Evolutionary conservation across 2,113 vertebrate species (phyloP), one percentile per base, ranked within the genome.

Genomic region (Scatophagus argus): DNA sequence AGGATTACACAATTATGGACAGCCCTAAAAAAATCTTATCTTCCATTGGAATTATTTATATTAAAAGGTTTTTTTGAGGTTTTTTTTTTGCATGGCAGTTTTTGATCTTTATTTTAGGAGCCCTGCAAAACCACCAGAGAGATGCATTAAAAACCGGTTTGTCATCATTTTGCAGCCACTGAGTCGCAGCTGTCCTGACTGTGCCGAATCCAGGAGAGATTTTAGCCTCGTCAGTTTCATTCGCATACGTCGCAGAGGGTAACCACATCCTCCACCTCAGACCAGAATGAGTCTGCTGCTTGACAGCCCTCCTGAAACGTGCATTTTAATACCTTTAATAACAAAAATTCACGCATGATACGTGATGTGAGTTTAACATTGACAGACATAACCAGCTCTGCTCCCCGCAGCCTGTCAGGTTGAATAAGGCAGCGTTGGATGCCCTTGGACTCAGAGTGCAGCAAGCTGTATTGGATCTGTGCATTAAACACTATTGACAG

Each of bases 301-400:
- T 25, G 0, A 68, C 58, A 56, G 43, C 38, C 49, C 31, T 66
- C 32, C 39, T 77, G 39, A 16, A 66, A 43, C 21, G 31, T 19
- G 21, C 39, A 25, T 16, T 67, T 49, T 23, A 23, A 44, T 70
- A 27, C 16, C 63, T 68, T 49, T 23, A 31, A 29, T n/a, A 70
- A 54, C 31, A 54, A 54, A 64, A 47, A 58, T 14, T 21, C 46
- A 69, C 25, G 55, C 29, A 58, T 52, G 39, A 54, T 29, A 31
- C 69, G 58, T 64, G 54, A 39, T 16, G 2, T 55, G 52, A 84
- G 62, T 77, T 21, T 74, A 75, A 81, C 61, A 46, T 76, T 66
- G 62, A 13, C 39, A 60, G 61, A 81, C 76, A 69, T 39, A 21
- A 46, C 13, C 54, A 59, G 43, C 56, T 80, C 47, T 8, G 43